Evolutionary conservation across 1,140 invertebrate genomes (phyloP), one percentile per base, ranked within the genome.

Genomic region (Magallana gigas): DNA sequence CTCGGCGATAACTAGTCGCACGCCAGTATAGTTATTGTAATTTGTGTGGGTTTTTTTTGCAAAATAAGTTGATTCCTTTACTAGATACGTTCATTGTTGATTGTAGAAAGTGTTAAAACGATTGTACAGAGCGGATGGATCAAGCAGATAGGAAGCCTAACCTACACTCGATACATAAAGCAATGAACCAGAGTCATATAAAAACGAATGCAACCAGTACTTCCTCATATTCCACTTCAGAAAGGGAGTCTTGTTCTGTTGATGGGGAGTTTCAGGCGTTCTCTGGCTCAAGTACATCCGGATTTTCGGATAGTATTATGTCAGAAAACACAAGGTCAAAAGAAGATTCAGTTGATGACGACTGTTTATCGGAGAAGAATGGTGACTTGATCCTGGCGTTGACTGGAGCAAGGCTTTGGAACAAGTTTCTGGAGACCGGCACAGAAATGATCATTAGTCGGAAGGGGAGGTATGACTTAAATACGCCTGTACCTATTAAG

Each of bases 381-480:
- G 64, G 64, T 23, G 16, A n/a, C 18, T 29, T 71, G 7, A 71
- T 18, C 9, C n/a, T 71, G 18, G 18, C 48, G 12, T 5, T 98
- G 12, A 97, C 98, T 3, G 98, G 98, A 91, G 94, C 90, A 23
- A 98, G 99, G 93, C 96, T 99, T 88, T 99, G 98, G 98, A 98
- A 98, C 95, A 98, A 98, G 95, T 99, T 99, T 94, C 98, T 98
- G 95, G 98, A 98, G 94, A 96, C 99, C 83, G 98, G 98, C 93
- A 99, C 98, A 87, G 98, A 99, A 88, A 99, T 99, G 98, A 98
- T 99, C 95, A 99, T 99, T 96, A 99, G 98, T 91, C 99, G 99
- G 95, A 98, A 97, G 95, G 98, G 98, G 96, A 97, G 98, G 98
- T 82, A 29, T 48, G 36, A 48, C 23, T 23, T 23, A 23, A 23